phyloP scores from a whole-genome alignment of 2,888 invertebrate genomes.

The Megamerina dolium region DNA sequence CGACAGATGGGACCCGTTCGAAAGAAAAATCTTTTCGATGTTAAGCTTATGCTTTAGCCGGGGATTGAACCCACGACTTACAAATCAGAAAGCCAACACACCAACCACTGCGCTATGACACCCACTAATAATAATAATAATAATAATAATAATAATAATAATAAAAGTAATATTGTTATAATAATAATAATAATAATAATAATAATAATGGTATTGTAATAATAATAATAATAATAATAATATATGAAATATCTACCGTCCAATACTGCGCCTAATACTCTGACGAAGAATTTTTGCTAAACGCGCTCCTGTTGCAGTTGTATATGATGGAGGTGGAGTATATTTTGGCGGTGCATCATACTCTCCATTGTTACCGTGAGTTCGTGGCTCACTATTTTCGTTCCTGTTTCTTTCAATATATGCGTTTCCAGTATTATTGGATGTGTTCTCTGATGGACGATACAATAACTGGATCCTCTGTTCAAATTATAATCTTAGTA shows the following conservation, averaged over 20 bases:
- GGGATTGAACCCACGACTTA: too few species aligned
- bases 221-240: too few species aligned
- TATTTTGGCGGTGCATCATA: slow-evolving; percentile 88
- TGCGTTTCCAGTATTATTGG: slow-evolving; percentile 10
- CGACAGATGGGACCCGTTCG: too few species aligned
- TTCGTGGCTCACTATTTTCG: not conserved
- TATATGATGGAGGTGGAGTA: slow-evolving; percentile 88
- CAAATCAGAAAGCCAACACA: too few species aligned
- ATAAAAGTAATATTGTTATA: too few species aligned
- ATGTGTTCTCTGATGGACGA: slow-evolving; percentile 58
- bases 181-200: too few species aligned
- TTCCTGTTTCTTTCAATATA: slow-evolving; percentile 3
- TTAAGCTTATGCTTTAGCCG: too few species aligned
- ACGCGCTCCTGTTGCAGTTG: slow-evolving; percentile 82
- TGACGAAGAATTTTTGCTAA: slow-evolving; percentile 69
- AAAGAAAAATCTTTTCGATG: too few species aligned
- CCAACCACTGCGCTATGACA: too few species aligned
- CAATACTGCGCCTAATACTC: slow-evolving; percentile 71
- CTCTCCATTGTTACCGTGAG: slow-evolving; percentile 18
- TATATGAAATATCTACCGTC: slow-evolving; percentile 56
- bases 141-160: too few species aligned
- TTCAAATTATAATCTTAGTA: slow-evolving; percentile 29
- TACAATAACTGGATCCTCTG: slow-evolving; percentile 80
- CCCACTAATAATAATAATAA: too few species aligned
- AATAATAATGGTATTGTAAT: too few species aligned